Base-by-base conservation (phyloP, 2,113 vertebrate genomes). In the Proterorhinus semilunaris region DNA sequence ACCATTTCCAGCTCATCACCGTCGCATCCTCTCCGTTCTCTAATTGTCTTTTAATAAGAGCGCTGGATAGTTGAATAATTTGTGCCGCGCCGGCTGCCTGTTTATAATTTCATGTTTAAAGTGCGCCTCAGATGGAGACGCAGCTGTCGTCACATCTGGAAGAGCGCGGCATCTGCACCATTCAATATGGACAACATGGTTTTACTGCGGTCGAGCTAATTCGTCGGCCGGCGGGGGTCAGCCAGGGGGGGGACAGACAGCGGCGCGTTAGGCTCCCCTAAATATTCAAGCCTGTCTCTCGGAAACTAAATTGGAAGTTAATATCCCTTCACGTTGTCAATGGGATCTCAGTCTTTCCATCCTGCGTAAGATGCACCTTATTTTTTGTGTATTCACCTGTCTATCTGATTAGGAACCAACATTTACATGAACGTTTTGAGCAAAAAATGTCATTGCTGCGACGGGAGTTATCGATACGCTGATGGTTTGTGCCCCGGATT, bases 101-200 rank as follows among this genome's bases (percentile, higher is more conserved):
- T 67, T 66, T 83, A 65, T 55, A 57, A 80, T 82, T 69, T 75
- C 68, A 16, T 69, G 72, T 71, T 70, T 42, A 78, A 69, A 44
- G 42, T 61, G 36, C 72, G 10, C 42, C 77, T 75, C 74, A 69
- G 70, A 81, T 47, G 73, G 80, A 75, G 71, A 64, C 83, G 46
- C 86, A 86, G 86, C 88, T 86, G 88, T 75, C 50, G 81, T 82
- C 79, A 86, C 86, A 85, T 89, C 81, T 84, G 85, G 15, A 76
- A n/a, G 17, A 69, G 72, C 77, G 72, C 72, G 81, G 74, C 88
- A 83, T 84, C 81, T 85, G 86, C 81, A 76, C 17, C 17, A 76
- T 83, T 71, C 79, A 84, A 74, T 81, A 79, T 84, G 84, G 78
- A 82, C 71, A 73, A 81, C 7, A 46, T 63, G 47, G 76, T 72